Conservation (phyloP, 2,888 invertebrate genomes). For the Congeria kusceri region DNA sequence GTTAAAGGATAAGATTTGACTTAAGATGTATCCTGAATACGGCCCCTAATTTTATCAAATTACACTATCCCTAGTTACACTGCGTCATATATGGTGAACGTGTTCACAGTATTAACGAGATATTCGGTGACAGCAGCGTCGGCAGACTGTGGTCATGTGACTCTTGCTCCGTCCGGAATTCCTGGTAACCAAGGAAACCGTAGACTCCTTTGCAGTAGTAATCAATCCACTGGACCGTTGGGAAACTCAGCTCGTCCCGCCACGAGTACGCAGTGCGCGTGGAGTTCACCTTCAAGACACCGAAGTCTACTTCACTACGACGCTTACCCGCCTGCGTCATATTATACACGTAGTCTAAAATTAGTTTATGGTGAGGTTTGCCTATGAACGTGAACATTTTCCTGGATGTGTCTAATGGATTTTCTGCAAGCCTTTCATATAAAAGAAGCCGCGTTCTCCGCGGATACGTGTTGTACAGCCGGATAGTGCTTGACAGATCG, state of each 20-base stretch:
- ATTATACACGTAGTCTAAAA: slow-evolving; percentile 37
- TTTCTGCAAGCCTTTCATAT: slow-evolving; percentile 52
- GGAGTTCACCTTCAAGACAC: slow-evolving; percentile 45
- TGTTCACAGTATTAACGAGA: slow-evolving; percentile 6
- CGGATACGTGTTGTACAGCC: slow-evolving; percentile 21
- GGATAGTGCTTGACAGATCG: slow-evolving; percentile 41
- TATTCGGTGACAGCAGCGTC: slow-evolving; percentile 22
- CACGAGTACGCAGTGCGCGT: slow-evolving; percentile 51
- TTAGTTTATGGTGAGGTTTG: slow-evolving; percentile 16
- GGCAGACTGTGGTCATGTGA: slow-evolving; percentile 23
- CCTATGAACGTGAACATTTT: slow-evolving; percentile 36
- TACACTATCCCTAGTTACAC: too few species aligned
- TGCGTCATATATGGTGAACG: too few species aligned
- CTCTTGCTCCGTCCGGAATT: slow-evolving; percentile 12
- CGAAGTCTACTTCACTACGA: slow-evolving; percentile 10
- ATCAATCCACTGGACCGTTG: slow-evolving; percentile 38
- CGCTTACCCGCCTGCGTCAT: slow-evolving; percentile 40
- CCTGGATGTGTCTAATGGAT: slow-evolving; percentile 43
- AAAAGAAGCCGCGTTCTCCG: slow-evolving; percentile 38
- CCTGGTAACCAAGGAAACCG: slow-evolving; percentile 45
- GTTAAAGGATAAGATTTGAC: too few species aligned
- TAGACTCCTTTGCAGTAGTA: slow-evolving; percentile 41
- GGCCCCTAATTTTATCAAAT: too few species aligned
- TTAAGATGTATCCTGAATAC: too few species aligned
- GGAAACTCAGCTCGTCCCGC: slow-evolving; percentile 40